phyloP scores from a whole-genome alignment of 2,888 invertebrate genomes.

The Orthosia gracilis region DNA sequence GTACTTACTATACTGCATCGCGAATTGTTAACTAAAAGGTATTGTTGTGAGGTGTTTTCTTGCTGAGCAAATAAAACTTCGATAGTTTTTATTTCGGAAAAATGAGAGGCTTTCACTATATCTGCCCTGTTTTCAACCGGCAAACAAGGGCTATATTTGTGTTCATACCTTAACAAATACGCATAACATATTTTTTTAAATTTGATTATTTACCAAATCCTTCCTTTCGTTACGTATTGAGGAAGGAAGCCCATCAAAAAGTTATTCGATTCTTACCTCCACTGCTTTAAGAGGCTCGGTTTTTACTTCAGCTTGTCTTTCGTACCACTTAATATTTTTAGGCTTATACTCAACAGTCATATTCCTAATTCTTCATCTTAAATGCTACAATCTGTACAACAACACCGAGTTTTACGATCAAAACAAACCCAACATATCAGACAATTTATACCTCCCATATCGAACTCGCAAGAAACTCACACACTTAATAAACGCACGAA shows the following conservation, averaged over 20 bases:
- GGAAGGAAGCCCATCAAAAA: not conserved
- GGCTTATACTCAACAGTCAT: not conserved
- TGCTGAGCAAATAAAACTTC: not conserved
- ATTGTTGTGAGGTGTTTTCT: slow-evolving; percentile 25
- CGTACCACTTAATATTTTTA: not conserved
- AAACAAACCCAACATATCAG: slow-evolving; percentile 20
- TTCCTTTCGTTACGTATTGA: too few species aligned
- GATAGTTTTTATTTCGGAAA: not conserved
- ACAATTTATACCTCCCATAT: slow-evolving; percentile 40
- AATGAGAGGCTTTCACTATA: not conserved
- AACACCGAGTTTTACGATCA: slow-evolving; percentile 1
- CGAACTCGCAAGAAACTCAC: slow-evolving; percentile 47
- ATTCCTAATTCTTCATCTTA: not conserved
- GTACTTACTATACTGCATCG: slow-evolving; percentile 24
- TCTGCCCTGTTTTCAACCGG: not conserved
- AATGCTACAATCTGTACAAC: not conserved
- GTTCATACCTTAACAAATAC: too few species aligned
- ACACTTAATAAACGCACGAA: slow-evolving; percentile 58
- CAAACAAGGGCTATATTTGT: not conserved
- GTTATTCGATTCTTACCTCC: too few species aligned
- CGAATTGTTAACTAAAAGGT: slow-evolving; percentile 51
- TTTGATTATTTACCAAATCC: too few species aligned
- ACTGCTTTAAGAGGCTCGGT: not conserved
- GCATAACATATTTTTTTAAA: too few species aligned
- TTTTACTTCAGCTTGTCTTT: not conserved